phyloP scores from a whole-genome alignment of 2,113 vertebrate genomes.

The Phasianus colchicus region DNA sequence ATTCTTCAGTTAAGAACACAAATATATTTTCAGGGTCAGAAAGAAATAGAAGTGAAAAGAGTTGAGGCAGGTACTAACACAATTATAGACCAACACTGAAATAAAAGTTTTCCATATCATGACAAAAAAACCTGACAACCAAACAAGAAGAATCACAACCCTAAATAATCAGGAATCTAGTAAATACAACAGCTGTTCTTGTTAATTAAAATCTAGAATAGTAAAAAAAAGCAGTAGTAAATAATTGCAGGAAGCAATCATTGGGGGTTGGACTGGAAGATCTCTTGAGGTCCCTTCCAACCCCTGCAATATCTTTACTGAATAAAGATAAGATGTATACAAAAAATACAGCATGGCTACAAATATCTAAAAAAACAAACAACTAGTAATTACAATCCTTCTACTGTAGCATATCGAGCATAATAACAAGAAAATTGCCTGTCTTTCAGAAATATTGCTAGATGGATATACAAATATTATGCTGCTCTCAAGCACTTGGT shows the following conservation, averaged over 20 bases:
- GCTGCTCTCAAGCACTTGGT: neutral
- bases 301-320: too few relatives aligned
- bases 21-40: neutral
- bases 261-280: too few relatives aligned
- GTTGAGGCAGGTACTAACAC: neutral
- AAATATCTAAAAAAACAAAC: neutral
- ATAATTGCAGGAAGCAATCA: neutral
- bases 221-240: neutral
- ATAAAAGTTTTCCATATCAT: neutral
- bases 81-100: neutral
- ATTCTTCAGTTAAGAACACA: neutral
- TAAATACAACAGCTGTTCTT: neutral
- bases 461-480: neutral
- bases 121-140: too few relatives aligned
- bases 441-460: neutral
- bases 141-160: neutral
- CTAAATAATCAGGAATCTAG: neutral
- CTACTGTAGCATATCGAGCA: neutral
- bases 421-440: neutral
- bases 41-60: neutral
- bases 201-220: neutral
- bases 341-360: neutral
- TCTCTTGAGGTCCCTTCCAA: too few relatives aligned
- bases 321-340: neutral
- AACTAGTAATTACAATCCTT: neutral